phyloP scores from a whole-genome alignment of 2,888 invertebrate genomes.

The Aphodius granarius region DNA sequence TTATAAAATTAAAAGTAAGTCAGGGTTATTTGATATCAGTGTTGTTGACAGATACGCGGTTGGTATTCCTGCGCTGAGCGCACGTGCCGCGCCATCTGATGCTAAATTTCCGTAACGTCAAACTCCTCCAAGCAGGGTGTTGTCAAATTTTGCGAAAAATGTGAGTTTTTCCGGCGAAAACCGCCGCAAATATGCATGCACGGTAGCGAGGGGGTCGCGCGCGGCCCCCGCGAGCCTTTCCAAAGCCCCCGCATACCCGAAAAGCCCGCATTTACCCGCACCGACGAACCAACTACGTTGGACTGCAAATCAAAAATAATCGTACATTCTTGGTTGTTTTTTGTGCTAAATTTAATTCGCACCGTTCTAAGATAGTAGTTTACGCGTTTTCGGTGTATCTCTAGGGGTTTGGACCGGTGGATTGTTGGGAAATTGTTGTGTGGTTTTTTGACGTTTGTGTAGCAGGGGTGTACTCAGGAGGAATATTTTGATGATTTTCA shows the following conservation, averaged over 20 bases:
- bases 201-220: background rate
- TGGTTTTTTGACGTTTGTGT: slow-evolving; percentile 1
- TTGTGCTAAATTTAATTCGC: slow-evolving; percentile 8
- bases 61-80: background rate
- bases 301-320: slow-evolving; percentile 2
- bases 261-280: background rate
- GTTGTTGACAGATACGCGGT: background rate
- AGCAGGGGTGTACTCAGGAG: slow-evolving; percentile 1
- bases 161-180: slow-evolving; percentile 48
- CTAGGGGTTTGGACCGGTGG: background rate
- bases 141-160: slow-evolving; percentile 51
- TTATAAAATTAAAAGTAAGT: no score
- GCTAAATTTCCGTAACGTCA: slow-evolving; percentile 25
- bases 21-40: background rate
- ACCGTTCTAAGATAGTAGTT: background rate
- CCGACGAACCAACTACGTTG: slow-evolving; percentile 14
- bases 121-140: slow-evolving; percentile 44
- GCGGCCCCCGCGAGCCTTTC: slow-evolving; percentile 16
- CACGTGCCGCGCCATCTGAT: slow-evolving; percentile 18
- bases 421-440: no score
- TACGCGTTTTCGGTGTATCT: background rate
- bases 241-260: slow-evolving; percentile 3
- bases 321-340: slow-evolving; percentile 8
- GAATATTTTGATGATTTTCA: background rate
- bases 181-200: slow-evolving; percentile 27